Conservation (phyloP, 2,888 invertebrate genomes). For the Sepiola atlantica region DNA sequence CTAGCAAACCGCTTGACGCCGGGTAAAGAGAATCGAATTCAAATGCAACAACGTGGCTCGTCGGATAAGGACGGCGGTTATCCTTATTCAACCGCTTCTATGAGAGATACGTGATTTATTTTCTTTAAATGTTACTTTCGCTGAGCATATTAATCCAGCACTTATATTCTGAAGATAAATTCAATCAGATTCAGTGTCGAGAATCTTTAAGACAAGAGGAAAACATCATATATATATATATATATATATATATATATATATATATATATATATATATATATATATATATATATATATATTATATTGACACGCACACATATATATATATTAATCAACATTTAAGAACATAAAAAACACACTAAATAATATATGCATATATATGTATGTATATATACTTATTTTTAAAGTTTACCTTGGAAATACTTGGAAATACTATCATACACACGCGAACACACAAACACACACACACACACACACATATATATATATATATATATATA, state of each 20-base stretch:
- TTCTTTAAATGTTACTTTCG: not conserved
- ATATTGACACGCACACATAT: too few species aligned
- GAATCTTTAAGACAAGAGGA: not conserved
- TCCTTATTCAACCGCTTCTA: not conserved
- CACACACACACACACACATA: too few species aligned
- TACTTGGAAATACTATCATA: too few species aligned
- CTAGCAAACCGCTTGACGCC: not conserved
- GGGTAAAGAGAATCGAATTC: not conserved
- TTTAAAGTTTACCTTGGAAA: too few species aligned
- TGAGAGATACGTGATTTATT: not conserved
- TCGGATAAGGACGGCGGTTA: not conserved
- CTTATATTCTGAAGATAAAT: not conserved
- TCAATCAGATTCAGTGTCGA: not conserved
- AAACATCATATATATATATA: not conserved
- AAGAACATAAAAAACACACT: too few species aligned
- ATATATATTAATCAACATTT: too few species aligned
- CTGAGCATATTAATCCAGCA: not conserved
- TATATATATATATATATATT: not conserved
- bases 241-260: not conserved
- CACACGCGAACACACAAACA: too few species aligned
- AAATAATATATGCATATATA: too few species aligned
- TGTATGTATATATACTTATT: too few species aligned
- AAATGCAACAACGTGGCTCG: not conserved
- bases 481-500: too few species aligned
- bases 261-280: not conserved